Conservation (phyloP, 2,797 vertebrate genomes). For the Mormyrops attenuatus region DNA sequence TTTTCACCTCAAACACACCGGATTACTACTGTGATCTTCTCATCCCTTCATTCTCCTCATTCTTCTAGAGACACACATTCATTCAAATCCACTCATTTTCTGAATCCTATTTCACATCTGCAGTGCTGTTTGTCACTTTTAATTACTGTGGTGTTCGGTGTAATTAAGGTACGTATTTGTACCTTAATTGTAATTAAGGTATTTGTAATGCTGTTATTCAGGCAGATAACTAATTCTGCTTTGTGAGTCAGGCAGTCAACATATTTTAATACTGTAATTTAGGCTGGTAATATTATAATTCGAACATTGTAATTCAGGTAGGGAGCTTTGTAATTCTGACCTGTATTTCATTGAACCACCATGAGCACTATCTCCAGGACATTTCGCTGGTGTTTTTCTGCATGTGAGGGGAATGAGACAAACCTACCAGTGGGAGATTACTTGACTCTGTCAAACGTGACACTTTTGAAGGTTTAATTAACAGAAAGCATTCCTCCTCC, state of each 20-base stretch:
- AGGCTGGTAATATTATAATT: neutral
- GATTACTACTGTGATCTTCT: neutral
- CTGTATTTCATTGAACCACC: neutral
- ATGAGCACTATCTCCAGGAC: neutral
- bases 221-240: neutral
- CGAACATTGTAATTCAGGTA: neutral
- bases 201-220: neutral
- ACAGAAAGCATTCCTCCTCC: neutral
- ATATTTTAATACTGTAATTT: neutral
- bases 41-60: neutral
- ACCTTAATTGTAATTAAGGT: neutral
- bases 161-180: neutral
- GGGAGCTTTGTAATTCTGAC: neutral
- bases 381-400: neutral
- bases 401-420: neutral
- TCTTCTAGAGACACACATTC: neutral
- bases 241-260: neutral
- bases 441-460: neutral
- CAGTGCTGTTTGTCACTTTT: conserved; percentile 3
- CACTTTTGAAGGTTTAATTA: conserved; percentile 13
- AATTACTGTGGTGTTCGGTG: neutral
- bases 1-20: neutral
- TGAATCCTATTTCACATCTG: neutral
- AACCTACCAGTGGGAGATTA: neutral
- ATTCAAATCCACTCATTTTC: neutral